Percentiles rank a stretch among this genome's conserved stretches.
Evolutionary conservation across 2,797 vertebrate species (phyloP).

Genomic region (Hypotaenidia philippensis): DNA sequence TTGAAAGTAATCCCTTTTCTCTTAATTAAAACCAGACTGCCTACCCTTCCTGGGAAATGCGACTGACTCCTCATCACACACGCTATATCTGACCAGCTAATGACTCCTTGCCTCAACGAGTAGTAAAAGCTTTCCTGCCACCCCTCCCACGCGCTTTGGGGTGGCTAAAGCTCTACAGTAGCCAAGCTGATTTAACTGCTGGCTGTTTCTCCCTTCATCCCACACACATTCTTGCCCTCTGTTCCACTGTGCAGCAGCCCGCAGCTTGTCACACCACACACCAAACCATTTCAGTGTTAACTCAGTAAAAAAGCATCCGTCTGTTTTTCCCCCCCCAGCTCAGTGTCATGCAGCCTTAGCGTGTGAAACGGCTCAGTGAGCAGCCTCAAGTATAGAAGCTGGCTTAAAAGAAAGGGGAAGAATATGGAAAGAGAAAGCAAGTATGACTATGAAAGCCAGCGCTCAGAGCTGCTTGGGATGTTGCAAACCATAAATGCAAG

Average conservation of each 20-base stretch:
- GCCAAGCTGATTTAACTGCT: constrained; percentile 20
- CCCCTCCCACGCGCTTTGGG: background rate
- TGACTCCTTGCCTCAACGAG: background rate
- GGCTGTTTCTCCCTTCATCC: constrained; percentile 3
- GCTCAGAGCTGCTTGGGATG: background rate
- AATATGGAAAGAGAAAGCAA: background rate
- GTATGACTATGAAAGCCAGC: background rate
- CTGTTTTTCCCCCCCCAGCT: background rate
- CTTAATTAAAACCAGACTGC: background rate
- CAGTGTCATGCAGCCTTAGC: background rate
- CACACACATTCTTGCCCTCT: constrained; percentile 31
- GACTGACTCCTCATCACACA: background rate
- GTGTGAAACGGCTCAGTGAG: background rate
- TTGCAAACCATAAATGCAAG: background rate
- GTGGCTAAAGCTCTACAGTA: background rate
- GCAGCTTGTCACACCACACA: background rate
- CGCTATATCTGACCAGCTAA: background rate
- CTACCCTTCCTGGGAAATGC: background rate
- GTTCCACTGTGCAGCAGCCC: background rate
- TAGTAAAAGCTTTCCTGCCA: constrained; percentile 9
- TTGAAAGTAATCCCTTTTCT: background rate
- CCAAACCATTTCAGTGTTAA: background rate
- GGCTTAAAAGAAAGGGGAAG: background rate
- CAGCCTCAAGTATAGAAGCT: background rate
- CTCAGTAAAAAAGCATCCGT: background rate